Conservation (phyloP, 2,888 invertebrate genomes). For the Pyrocoelia pectoralis region DNA sequence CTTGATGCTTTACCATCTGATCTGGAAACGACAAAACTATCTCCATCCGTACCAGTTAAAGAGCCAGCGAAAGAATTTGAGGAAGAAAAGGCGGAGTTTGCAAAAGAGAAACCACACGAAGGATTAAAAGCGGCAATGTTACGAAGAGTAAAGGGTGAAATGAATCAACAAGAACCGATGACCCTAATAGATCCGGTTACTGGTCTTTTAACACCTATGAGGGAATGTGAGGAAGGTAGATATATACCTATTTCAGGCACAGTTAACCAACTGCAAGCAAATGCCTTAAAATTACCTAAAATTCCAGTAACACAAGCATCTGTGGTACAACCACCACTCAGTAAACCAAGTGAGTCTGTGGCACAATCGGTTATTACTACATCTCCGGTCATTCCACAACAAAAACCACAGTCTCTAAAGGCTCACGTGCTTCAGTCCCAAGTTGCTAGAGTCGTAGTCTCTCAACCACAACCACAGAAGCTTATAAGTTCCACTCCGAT, state of each 20-base stretch:
- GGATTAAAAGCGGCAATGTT: conserved; percentile 57
- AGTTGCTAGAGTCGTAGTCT: conserved; percentile 54
- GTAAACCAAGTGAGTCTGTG: conserved; percentile 39
- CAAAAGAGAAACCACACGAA: conserved; percentile 51
- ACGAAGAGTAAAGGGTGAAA: conserved; percentile 56
- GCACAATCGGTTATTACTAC: conserved; percentile 37
- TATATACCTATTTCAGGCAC: conserved; percentile 66
- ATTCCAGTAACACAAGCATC: background rate
- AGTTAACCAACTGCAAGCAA: conserved; percentile 34
- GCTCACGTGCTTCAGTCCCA: conserved; percentile 69
- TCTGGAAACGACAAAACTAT: conserved; percentile 6
- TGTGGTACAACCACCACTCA: conserved; percentile 3
- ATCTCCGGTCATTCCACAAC: conserved; percentile 50
- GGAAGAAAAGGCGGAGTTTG: conserved; percentile 30
- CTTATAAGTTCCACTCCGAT: conserved; percentile 35
- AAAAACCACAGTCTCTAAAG: conserved; percentile 67
- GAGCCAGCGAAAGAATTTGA: conserved; percentile 32
- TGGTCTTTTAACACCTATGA: conserved; percentile 73
- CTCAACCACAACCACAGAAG: conserved; percentile 40
- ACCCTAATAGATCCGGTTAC: conserved; percentile 79
- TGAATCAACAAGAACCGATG: conserved; percentile 65
- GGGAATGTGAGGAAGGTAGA: conserved; percentile 74
- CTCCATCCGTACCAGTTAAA: conserved; percentile 15
- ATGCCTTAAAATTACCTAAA: conserved; percentile 24
- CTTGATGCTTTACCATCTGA: conserved; percentile 36